phyloP scores from a whole-genome alignment of 2,113 vertebrate genomes.

The Rallus limicola region DNA sequence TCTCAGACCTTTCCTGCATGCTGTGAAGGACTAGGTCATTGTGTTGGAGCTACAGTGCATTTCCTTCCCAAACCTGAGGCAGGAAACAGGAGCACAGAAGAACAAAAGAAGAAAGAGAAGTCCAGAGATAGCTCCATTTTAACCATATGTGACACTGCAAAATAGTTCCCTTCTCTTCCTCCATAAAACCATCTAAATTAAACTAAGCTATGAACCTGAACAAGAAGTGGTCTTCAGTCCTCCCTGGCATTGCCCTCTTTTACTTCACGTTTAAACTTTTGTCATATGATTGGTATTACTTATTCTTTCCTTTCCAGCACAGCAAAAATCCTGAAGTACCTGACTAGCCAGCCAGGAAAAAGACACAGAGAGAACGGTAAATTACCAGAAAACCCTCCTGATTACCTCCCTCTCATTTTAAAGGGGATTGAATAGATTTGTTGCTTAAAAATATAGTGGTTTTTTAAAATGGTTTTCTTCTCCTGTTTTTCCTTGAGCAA shows the following conservation, averaged over 20 bases:
- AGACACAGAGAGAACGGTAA: not conserved
- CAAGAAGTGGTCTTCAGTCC: not conserved
- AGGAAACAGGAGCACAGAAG: slow-evolving; percentile 32
- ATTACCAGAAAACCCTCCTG: slow-evolving; percentile 15
- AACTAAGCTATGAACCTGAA: not conserved
- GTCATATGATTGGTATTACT: not conserved
- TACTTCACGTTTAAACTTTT: not conserved
- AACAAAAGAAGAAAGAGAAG: slow-evolving; percentile 55
- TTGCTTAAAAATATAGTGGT: not conserved
- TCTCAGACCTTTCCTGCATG: not conserved
- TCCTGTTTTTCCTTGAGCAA: not conserved
- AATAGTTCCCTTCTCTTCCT: slow-evolving; percentile 27
- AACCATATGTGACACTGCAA: not conserved
- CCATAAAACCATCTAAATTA: not conserved
- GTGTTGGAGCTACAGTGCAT: not conserved
- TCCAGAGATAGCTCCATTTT: not conserved
- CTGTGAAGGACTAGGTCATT: slow-evolving; percentile 14
- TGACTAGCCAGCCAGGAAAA: not conserved
- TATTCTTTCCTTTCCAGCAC: not conserved
- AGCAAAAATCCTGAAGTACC: not conserved
- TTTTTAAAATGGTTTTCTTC: not conserved
- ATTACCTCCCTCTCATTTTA: not conserved
- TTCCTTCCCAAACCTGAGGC: slow-evolving; percentile 49
- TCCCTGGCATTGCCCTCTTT: not conserved
- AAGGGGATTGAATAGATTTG: not conserved